Base-by-base conservation (phyloP, 2,888 invertebrate genomes). In the Isoperla grammatica region DNA sequence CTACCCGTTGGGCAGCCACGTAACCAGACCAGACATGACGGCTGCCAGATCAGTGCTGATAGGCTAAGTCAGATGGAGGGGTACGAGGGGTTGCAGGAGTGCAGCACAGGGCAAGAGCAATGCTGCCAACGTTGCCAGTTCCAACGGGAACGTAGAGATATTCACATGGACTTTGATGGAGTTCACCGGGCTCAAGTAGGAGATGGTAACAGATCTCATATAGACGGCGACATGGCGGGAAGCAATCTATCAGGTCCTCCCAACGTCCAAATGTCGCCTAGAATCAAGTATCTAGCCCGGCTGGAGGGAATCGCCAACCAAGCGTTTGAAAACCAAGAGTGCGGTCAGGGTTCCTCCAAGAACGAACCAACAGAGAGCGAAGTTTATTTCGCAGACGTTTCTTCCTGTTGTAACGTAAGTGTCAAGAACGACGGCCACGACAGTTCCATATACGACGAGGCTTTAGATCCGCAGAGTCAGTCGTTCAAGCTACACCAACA, bases 301-400 rank as follows among this genome's bases (percentile, higher is more conserved):
- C 17, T 58, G 6, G 58, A 61, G 29, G 55, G 55, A 17, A 37
- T 55, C 17, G 42, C 49, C 4, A 50, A 50, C 17, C 46, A 46
- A 22, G 46, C 20, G 9, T 46, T 46, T 22, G 46, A 46, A 8
- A 12, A 19, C 9, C 46, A 22, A 5, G 46, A 46, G 8, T 29
- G 29, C 29, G 29, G 29, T 4, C 22, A 22, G 15, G 48, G 46
- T 13, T 12, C 40, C 19, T n/a, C 56, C 23, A 13, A 46, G 50
- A 54, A 74, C 11, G 85, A 85, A 69, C 81, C 84, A 22, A 81
- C 88, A 0, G 90, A 90, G 69, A 89, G 89, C 0, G 91, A 91
- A 71, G 84, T 91, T 0, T 91, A 91, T 70, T 91, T 91, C 69
- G 90, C 90, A 0, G 90, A 91, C 67, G 90, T 90, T 0, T 90